Evolutionary conservation across 1,140 invertebrate species (phyloP), one percentile per base, ranked within the genome.

Genomic region (Macrobrachium rosenbergii): DNA sequence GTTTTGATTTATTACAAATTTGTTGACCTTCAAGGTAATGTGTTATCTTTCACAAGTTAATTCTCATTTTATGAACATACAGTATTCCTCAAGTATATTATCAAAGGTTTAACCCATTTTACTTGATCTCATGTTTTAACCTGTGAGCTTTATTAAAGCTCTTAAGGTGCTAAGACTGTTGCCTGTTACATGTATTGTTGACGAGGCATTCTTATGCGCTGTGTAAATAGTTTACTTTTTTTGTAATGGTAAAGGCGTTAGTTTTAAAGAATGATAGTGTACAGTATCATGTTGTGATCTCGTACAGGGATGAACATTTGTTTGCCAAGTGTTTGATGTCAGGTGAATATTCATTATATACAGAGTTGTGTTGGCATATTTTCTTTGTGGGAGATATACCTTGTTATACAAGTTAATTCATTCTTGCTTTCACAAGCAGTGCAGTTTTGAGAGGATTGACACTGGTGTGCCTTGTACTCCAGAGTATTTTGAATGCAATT

Each of bases 121-220:
- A 59, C 63, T 62, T 87, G 85, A 87, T 87, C 85, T 87, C 85
- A 72, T 72, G 23, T 28, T 23, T 28, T 72, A 28, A 43, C 69
- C 69, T 23, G 69, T 72, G 69, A 23, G 21, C 37, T 28, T 72
- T 58, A n/a, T 63, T 21, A 59, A 81, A 59, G 28, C 73, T 62
- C 28, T 72, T 80, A 59, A 87, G 85, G 85, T 87, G 85, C 85
- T 87, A 87, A 59, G 75, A 81, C 67, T 87, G 78, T 87, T 87
- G 85, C 85, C 85, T 82, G 78, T 59, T 87, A 75, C 62, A 69
- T 16, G 81, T 75, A 81, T 87, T 52, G 58, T 81, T 76, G 69
- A 87, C 72, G 59, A 82, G 78, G 79, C 78, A 81, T 87, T 72
- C 52, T 87, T 52, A 52, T 52, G 52, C 52, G 52, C 52, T 52